A percentile compares a stretch with the other conserved stretches of the same genome.
phyloP scores from a whole-genome alignment of 2,888 invertebrate genomes.

The Theretra japonica region DNA sequence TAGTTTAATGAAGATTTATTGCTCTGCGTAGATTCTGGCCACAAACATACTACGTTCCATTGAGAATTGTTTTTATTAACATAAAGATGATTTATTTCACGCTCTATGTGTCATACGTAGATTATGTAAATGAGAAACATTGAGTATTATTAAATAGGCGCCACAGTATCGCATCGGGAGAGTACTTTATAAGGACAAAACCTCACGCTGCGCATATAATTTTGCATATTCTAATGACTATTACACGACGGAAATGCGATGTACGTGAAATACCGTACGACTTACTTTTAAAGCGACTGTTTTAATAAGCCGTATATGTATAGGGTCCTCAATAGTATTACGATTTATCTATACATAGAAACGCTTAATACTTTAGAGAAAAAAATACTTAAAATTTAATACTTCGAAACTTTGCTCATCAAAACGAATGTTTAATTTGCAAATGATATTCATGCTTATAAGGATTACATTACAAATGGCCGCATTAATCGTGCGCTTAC shows the following conservation, averaged over 20 bases:
- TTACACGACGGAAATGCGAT: not conserved
- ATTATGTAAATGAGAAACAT: constrained; percentile 25
- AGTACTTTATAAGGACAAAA: constrained; percentile 2
- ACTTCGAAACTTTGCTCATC: not conserved
- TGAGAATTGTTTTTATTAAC: not conserved
- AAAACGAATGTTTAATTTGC: not conserved
- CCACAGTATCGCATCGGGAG: constrained; percentile 7
- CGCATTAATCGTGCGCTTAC: constrained; percentile 33
- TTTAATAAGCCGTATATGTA: not conserved
- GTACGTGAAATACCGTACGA: not conserved
- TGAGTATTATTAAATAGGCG: constrained; percentile 16
- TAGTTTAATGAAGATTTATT: not conserved
- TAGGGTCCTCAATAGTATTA: no score
- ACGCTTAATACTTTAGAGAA: no score
- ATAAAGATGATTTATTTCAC: not conserved
- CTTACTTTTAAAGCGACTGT: not conserved
- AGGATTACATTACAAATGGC: constrained; percentile 23
- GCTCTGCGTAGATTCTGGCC: not conserved
- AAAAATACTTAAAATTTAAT: not conserved
- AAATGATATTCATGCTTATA: not conserved
- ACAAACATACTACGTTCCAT: not conserved
- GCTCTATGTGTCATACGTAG: not conserved
- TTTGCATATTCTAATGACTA: constrained; percentile 19
- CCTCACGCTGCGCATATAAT: not conserved
- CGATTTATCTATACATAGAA: no score